Percentiles rank a stretch among this genome's conserved stretches.
phyloP scores from a whole-genome alignment of 92 coral and sea anemone genomes.

The Zoanthus gigantus region DNA sequence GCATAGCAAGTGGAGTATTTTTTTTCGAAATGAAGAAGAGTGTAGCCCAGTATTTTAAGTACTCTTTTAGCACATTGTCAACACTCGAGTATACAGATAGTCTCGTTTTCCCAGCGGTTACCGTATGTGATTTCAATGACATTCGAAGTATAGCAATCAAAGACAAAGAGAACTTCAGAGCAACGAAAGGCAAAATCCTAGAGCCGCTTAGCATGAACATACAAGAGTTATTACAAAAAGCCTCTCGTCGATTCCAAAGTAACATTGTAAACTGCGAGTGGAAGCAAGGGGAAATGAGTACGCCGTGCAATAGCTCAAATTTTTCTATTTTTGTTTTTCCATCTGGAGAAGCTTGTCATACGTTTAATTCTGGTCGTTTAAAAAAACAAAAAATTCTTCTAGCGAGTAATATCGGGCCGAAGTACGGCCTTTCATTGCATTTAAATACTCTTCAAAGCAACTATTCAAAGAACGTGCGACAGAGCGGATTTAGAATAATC shows the following conservation, averaged over 20 bases:
- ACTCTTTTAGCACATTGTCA: conserved; percentile 82
- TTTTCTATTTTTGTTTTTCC: conserved; percentile 79
- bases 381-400: conserved; percentile 38
- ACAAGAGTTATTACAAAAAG: conserved; percentile 34
- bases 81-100: conserved; percentile 76
- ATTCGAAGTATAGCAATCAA: conserved; percentile 62
- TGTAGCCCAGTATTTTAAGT: conserved; percentile 60
- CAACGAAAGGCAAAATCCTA: neutral
- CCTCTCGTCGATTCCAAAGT: conserved; percentile 55
- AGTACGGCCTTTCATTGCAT: conserved; percentile 68
- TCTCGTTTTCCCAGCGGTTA: conserved; percentile 77
- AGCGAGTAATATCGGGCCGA: conserved; percentile 73
- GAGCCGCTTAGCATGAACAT: conserved; percentile 36
- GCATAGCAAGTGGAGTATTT: conserved; percentile 74
- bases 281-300: conserved; percentile 30
- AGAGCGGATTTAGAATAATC: conserved; percentile 79
- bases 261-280: conserved; percentile 62
- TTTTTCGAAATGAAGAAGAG: conserved; percentile 82
- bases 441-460: conserved; percentile 70
- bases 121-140: conserved; percentile 84
- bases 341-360: conserved; percentile 79
- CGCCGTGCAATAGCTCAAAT: conserved; percentile 50
- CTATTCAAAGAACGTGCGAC: conserved; percentile 58
- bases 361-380: conserved; percentile 71
- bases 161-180: neutral